A percentile compares a stretch with the other conserved stretches of the same genome.
phyloP scores from a whole-genome alignment of 2,113 vertebrate species.

The Aspidoscelis tigris region DNA sequence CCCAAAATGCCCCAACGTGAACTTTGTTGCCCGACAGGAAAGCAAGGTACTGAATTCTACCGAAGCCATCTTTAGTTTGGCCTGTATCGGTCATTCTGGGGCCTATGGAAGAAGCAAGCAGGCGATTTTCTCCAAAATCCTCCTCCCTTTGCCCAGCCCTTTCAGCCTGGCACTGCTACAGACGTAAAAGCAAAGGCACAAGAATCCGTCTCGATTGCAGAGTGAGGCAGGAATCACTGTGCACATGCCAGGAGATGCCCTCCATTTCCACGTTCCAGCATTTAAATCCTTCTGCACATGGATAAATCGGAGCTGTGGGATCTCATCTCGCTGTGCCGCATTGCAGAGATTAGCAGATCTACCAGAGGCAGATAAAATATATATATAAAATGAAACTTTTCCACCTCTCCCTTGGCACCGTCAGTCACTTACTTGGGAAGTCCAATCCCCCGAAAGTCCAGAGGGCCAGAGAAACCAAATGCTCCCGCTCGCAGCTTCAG shows the following conservation, averaged over 20 bases:
- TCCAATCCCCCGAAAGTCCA: not conserved
- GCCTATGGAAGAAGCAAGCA: not conserved
- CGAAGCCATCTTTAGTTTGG: not conserved
- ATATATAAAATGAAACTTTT: not conserved
- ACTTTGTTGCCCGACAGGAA: not conserved
- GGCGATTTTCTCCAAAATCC: no score
- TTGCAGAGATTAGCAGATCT: not conserved
- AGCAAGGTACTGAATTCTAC: not conserved
- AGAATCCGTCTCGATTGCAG: not conserved
- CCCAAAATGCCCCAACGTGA: not conserved
- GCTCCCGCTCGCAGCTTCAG: not conserved
- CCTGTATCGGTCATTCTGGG: fast-evolving
- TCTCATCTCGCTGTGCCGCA: not conserved
- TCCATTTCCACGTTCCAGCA: no score
- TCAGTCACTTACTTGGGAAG: constrained; percentile 15
- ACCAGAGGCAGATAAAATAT: not conserved
- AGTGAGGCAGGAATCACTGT: not conserved
- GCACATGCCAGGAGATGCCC: fast-evolving
- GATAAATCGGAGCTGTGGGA: no score
- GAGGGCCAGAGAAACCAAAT: not conserved
- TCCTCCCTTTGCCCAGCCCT: no score
- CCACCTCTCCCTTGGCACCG: not conserved
- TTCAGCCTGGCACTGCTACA: not conserved
- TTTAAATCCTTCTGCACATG: no score
- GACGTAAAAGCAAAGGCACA: not conserved